Percentiles rank a stretch among this genome's conserved stretches.
Evolutionary conservation across 2,888 invertebrate species (phyloP).

Genomic region (Ptychoptera albimana): DNA sequence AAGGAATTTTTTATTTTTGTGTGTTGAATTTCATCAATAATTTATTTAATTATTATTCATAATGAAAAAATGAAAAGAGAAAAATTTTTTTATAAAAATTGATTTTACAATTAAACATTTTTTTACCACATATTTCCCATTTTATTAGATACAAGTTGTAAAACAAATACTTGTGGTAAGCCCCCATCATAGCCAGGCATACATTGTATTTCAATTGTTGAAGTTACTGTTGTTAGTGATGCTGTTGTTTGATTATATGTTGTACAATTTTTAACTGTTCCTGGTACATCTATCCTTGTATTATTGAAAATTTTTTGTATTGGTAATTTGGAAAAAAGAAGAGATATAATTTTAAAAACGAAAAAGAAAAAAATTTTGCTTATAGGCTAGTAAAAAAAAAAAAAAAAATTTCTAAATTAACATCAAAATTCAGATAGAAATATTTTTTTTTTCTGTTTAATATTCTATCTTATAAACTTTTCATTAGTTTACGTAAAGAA

Average conservation of each 20-base stretch:
- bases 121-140: conserved; percentile 9
- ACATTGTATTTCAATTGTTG: conserved; percentile 48
- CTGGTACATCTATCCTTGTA: conserved; percentile 46
- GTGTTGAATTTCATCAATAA: too few relatives aligned
- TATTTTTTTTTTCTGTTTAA: too few relatives aligned
- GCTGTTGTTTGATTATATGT: conserved; percentile 59
- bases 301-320: conserved; percentile 14
- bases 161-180: conserved; percentile 57
- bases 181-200: conserved; percentile 66
- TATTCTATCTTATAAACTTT: too few relatives aligned
- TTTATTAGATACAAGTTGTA: conserved; percentile 40
- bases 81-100: too few relatives aligned
- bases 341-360: neutral
- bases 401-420: neutral
- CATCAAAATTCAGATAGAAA: too few relatives aligned
- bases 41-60: too few relatives aligned
- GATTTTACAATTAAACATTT: neutral
- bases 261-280: conserved; percentile 61
- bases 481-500: too few relatives aligned
- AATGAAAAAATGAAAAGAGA: too few relatives aligned
- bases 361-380: neutral
- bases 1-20: neutral
- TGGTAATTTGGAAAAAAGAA: neutral
- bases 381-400: neutral
- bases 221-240: conserved; percentile 26